Base-by-base conservation (phyloP, 2,888 invertebrate species). In the Clepsis dumicolana region DNA sequence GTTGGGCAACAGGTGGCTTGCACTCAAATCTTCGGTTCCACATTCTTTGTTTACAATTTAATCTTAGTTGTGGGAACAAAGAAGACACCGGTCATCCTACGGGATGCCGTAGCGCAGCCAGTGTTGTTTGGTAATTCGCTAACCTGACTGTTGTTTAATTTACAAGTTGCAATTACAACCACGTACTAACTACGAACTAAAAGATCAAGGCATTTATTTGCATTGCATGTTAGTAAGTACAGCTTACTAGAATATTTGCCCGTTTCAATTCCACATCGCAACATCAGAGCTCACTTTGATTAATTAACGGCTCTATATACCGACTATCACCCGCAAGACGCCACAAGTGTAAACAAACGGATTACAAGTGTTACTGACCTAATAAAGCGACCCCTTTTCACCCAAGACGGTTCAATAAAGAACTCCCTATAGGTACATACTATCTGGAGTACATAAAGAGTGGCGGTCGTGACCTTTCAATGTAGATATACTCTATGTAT, bases 391-490 rank as follows among this genome's bases (percentile, higher is more conserved):
- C 89, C 92, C 92, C 90, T 90, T 89, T 88, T 82, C 87, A 84
- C 87, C 87, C 91, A 89, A 90, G 88, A 87, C 87, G 82, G 86
- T 87, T 91, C 91, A 90, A 91, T 92, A 92, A 91, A 92, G 90
- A 92, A 90, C 90, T 91, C 91, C 88, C 89, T 88, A 84, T 89
- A 87, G 87, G 86, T 88, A 88, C 85, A 78, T 87, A 85, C 84
- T 84, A 86, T 86, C 85, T 82, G 79, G 81, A 81, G 85, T 89
- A 89, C 83, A 88, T 89, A 90, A 75, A 81, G 81, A 89, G 81
- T 84, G 85, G 87, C 89, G 91, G 90, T 88, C 90, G 87, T 89
- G 90, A 91, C 91, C 91, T 89, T 89, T 85, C 85, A 84, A 86
- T 79, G 84, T 86, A 87, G 81, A 84, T 84, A 82, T 82, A 84